These are phyloP conservation scores for Coregonus suidteri DNA, from an alignment of 2,797 vertebrate species.

Conservation along the genomic window DNA sequence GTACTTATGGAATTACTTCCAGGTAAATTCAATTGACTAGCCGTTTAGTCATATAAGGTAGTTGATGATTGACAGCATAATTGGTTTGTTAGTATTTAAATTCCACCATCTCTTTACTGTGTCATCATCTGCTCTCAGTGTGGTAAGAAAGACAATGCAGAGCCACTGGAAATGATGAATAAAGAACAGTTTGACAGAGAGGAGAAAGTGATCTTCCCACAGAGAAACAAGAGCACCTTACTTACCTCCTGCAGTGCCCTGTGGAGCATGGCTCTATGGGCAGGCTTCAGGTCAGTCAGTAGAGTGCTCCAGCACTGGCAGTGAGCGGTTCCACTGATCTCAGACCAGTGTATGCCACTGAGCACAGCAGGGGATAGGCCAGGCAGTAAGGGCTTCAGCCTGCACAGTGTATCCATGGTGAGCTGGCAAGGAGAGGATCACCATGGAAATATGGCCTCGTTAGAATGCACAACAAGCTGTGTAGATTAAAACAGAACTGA, in stretches of 20 bases:
- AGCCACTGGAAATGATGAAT: constrained; percentile 18
- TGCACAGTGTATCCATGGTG: constrained; percentile 77
- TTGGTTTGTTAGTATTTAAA: not conserved
- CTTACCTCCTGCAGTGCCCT: constrained; percentile 76
- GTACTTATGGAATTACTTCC: not conserved
- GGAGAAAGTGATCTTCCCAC: constrained; percentile 21
- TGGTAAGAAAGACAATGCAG: not conserved
- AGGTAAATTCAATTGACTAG: not conserved
- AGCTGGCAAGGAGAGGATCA: constrained; percentile 62
- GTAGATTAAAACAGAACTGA: not conserved
- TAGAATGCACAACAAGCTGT: not conserved
- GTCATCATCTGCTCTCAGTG: not conserved
- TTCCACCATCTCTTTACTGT: not conserved
- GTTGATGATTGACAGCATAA: not conserved
- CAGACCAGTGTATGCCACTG: constrained; percentile 67
- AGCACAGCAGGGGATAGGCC: constrained; percentile 81
- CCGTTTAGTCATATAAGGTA: not conserved
- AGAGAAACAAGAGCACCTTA: constrained; percentile 22
- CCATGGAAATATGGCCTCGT: constrained; percentile 24
- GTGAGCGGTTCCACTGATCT: constrained; percentile 53
- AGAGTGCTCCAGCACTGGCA: constrained; percentile 81
- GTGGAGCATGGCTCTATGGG: constrained; percentile 80
- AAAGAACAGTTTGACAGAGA: constrained; percentile 19
- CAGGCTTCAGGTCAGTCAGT: constrained; percentile 76
- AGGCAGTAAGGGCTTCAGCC: constrained; percentile 75